These are phyloP conservation scores for Clepsis dumicolana DNA, from an alignment of 2,888 invertebrate species.

Conservation along the genomic window DNA sequence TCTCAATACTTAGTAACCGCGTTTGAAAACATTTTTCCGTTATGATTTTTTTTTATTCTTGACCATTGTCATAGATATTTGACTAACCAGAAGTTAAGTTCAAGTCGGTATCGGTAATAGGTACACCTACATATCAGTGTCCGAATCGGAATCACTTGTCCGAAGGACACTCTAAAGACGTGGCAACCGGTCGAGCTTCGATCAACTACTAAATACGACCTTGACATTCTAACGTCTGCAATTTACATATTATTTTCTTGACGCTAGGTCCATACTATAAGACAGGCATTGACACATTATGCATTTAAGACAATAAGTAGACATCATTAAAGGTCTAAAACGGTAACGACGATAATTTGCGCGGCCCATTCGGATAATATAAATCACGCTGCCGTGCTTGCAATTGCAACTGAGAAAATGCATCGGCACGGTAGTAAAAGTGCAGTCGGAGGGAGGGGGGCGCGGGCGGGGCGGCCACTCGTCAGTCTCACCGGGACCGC, in stretches of 20 bases:
- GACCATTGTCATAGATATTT: too few relatives aligned
- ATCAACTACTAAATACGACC: background rate
- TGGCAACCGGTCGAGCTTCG: background rate
- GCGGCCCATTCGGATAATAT: slow-evolving; percentile 33
- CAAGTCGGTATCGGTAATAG: background rate
- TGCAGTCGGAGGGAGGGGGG: slow-evolving; percentile 61
- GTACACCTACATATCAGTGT: too few relatives aligned
- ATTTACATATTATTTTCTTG: background rate
- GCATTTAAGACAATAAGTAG: too few relatives aligned
- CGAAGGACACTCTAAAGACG: background rate
- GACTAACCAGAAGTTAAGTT: slow-evolving; percentile 13
- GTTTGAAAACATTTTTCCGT: too few relatives aligned
- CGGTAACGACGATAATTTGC: background rate
- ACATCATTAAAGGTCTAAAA: too few relatives aligned
- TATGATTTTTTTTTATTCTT: too few relatives aligned
- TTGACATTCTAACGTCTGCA: slow-evolving; percentile 1
- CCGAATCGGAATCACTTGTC: background rate
- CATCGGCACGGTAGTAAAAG: slow-evolving; percentile 56
- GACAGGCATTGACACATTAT: too few relatives aligned
- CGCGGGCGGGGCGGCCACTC: slow-evolving; percentile 57
- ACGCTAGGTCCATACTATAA: too few relatives aligned
- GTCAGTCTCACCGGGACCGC: slow-evolving; percentile 80
- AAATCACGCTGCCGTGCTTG: slow-evolving; percentile 8
- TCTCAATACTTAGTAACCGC: too few relatives aligned
- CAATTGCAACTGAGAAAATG: slow-evolving; percentile 58